Evolutionary conservation across 2,797 vertebrate species (phyloP), one percentile per base, ranked within the genome.

Genomic region (Sparidentex hasta): DNA sequence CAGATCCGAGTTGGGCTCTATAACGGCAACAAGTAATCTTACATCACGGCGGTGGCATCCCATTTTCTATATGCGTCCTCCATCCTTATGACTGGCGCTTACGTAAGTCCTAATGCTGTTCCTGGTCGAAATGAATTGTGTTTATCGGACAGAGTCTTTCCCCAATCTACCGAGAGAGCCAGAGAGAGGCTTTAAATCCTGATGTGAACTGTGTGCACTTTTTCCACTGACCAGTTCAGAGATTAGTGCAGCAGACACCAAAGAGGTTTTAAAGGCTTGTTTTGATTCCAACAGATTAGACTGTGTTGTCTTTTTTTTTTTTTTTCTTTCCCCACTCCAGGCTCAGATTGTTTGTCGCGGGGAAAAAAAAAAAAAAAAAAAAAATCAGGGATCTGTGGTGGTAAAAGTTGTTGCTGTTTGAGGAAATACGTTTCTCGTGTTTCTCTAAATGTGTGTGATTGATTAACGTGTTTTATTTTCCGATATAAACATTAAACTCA

Each of bases 161-260:
- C 8, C 61, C 82, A 85, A 82, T 80, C 69, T 33, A 64, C 50
- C 1, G 74, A 83, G 69, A 84, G 62, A 48, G 41, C 13, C 44
- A 21, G 1, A 43, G 51, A 74, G 71, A 46, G 68, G 25, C 38
- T 86, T 80, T 84, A 76, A 87, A 87, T 81, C 78, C 84, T n/a
- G 56, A 29, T 63, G 38, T 87, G 75, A 89, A 85, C 83, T 71
- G 80, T 83, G 65, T 75, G 80, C 76, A 86, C 84, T 88, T 88
- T 90, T 88, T 9, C 38, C 72, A 65, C 72, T 80, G 89, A 91
- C 79, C 87, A 73, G 77, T 83, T 71, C 78, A 87, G 80, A 87
- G 93, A 93, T 94, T 91, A 93, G 69, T 7, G 73, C 75, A 2
- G 74, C 84, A 86, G 83, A 88, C 84, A 89, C 84, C 73, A 79